Conservation (phyloP, 2,797 vertebrate species). For the Tenualosa thibaudeaui region DNA sequence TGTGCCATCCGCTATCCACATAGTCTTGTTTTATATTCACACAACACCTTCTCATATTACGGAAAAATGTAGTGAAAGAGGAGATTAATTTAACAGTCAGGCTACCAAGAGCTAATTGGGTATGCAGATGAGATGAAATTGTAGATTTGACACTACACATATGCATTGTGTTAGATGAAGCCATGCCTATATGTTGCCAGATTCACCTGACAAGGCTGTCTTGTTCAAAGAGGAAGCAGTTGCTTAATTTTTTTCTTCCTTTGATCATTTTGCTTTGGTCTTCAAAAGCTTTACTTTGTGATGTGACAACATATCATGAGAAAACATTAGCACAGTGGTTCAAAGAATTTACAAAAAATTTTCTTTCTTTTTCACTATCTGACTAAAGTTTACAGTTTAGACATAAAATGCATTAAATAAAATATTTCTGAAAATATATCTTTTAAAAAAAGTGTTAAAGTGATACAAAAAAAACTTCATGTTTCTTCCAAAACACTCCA, state of each 20-base stretch:
- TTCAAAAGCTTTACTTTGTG: background rate
- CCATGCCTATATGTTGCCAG: background rate
- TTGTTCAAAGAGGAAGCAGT: background rate
- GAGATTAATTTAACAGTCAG: background rate
- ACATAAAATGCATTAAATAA: too few species aligned
- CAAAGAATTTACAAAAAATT: background rate
- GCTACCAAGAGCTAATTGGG: background rate
- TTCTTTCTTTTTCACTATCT: background rate
- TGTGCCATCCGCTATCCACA: background rate
- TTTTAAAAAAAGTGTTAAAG: background rate
- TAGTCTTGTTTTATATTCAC: background rate
- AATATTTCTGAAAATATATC: too few species aligned
- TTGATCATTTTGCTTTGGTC: background rate
- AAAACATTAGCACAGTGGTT: background rate
- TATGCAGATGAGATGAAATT: background rate
- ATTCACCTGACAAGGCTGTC: background rate
- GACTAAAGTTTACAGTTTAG: background rate
- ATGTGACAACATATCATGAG: background rate
- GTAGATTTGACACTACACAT: background rate
- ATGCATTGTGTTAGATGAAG: background rate
- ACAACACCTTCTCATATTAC: background rate
- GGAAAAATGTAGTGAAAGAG: background rate
- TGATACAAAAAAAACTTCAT: background rate
- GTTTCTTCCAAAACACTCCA: background rate
- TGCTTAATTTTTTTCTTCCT: background rate